phyloP scores from a whole-genome alignment of 2,888 invertebrate genomes.

The Parapristionchus giblindavisi region DNA sequence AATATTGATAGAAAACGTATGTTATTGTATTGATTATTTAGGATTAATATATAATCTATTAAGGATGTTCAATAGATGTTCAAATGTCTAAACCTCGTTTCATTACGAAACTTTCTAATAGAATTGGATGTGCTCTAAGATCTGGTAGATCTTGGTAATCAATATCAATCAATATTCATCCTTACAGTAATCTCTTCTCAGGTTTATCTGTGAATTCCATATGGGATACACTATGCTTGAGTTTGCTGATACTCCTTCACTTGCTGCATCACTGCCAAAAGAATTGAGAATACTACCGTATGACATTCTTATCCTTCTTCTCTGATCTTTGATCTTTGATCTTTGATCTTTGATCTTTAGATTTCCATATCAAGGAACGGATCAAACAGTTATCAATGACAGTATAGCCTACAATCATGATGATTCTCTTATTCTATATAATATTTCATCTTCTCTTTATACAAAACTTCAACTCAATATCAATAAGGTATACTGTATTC shows the following conservation, averaged over 20 bases:
- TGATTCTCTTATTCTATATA: slow-evolving; percentile 10
- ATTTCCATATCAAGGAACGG: slow-evolving; percentile 26
- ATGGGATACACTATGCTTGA: slow-evolving; percentile 51
- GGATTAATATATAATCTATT: neutral
- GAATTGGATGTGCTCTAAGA: slow-evolving; percentile 29
- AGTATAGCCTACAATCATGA: slow-evolving; percentile 10
- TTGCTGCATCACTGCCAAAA: slow-evolving; percentile 18
- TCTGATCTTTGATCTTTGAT: neutral
- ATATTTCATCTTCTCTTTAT: neutral
- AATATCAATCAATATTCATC: neutral
- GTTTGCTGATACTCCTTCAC: slow-evolving; percentile 41
- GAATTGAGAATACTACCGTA: slow-evolving; percentile 17
- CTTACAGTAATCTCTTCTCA: neutral
- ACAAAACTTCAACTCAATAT: neutral
- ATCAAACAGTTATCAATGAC: neutral
- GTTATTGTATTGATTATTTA: neutral
- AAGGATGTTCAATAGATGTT: slow-evolving; percentile 17
- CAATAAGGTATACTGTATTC: neutral
- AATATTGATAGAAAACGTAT: neutral
- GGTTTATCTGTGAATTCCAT: slow-evolving; percentile 51
- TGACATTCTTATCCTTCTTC: neutral
- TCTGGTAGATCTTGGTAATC: slow-evolving; percentile 12
- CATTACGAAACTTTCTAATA: neutral
- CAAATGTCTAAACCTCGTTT: slow-evolving; percentile 6
- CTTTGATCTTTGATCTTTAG: neutral